Evolutionary conservation across 2,113 vertebrate species (phyloP).

Genomic region (Thunnus maccoyii): DNA sequence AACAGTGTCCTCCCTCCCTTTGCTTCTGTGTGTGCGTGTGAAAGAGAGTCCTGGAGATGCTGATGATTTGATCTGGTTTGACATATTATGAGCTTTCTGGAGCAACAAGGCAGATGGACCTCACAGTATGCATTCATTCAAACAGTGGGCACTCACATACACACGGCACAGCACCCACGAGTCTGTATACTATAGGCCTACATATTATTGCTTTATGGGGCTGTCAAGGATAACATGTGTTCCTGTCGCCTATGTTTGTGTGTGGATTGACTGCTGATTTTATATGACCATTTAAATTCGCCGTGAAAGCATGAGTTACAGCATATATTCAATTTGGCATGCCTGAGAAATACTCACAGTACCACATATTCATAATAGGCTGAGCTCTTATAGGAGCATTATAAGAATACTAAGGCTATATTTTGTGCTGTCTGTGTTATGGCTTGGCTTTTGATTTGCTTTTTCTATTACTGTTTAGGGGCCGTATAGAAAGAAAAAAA

Average conservation of each 20-base stretch:
- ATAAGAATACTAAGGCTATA: background rate
- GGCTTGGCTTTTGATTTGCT: background rate
- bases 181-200: slow-evolving; percentile 28
- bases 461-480: background rate
- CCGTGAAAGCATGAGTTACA: background rate
- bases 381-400: background rate
- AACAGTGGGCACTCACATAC: slow-evolving; percentile 33
- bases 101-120: slow-evolving; percentile 75
- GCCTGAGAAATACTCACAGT: background rate
- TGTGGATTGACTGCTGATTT: background rate
- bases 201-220: slow-evolving; percentile 3
- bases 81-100: slow-evolving; percentile 58
- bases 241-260: background rate
- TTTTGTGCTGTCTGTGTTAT: background rate
- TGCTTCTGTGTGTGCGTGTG: slow-evolving; percentile 1
- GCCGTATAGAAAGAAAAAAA: background rate
- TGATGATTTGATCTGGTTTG: slow-evolving; percentile 67
- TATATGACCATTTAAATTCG: background rate
- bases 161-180: background rate
- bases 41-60: slow-evolving; percentile 21
- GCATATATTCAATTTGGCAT: background rate
- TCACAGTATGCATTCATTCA: slow-evolving; percentile 59
- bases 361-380: background rate
- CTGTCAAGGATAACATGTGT: background rate
- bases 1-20: slow-evolving; percentile 18